These are phyloP conservation scores for Toxonevra muliebris DNA, from an alignment of 2,888 invertebrate genomes.

Conservation along the genomic window DNA sequence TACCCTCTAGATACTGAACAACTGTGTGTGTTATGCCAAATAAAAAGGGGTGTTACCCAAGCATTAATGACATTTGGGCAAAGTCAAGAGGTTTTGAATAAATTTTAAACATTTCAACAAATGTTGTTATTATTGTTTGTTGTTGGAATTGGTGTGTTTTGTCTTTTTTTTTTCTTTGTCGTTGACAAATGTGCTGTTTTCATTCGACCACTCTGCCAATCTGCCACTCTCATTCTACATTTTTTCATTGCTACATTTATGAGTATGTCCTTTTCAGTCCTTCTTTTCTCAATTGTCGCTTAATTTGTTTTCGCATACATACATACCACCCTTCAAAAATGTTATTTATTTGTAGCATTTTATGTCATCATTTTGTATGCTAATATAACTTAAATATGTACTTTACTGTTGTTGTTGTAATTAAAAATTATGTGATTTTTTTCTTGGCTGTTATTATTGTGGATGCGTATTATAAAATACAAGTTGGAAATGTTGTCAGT, in stretches of 20 bases:
- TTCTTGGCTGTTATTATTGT: not conserved
- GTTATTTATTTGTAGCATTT: slow-evolving; percentile 36
- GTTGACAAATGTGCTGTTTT: slow-evolving; percentile 50
- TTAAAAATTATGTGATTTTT: not conserved
- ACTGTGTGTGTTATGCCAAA: not conserved
- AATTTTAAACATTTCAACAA: slow-evolving; percentile 51
- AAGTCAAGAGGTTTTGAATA: slow-evolving; percentile 62
- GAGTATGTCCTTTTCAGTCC: too few species aligned
- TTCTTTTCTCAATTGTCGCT: slow-evolving; percentile 4
- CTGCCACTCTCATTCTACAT: not conserved
- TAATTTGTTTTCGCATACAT: slow-evolving; percentile 24
- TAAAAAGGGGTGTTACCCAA: not conserved
- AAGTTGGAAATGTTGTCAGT: slow-evolving; percentile 43
- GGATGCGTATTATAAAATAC: slow-evolving; percentile 9
- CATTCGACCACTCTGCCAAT: not conserved
- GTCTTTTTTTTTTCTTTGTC: slow-evolving; percentile 21
- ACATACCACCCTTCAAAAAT: not conserved
- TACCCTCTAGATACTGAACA: slow-evolving; percentile 4
- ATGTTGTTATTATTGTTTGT: slow-evolving; percentile 9
- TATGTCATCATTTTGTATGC: slow-evolving; percentile 53
- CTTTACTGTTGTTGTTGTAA: not conserved
- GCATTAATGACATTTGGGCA: slow-evolving; percentile 26
- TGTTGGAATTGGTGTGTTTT: slow-evolving; percentile 16
- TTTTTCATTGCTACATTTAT: too few species aligned
- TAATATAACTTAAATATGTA: slow-evolving; percentile 37